Evolutionary conservation across 1,140 invertebrate species (phyloP).

Genomic region (Vanessa atalanta): DNA sequence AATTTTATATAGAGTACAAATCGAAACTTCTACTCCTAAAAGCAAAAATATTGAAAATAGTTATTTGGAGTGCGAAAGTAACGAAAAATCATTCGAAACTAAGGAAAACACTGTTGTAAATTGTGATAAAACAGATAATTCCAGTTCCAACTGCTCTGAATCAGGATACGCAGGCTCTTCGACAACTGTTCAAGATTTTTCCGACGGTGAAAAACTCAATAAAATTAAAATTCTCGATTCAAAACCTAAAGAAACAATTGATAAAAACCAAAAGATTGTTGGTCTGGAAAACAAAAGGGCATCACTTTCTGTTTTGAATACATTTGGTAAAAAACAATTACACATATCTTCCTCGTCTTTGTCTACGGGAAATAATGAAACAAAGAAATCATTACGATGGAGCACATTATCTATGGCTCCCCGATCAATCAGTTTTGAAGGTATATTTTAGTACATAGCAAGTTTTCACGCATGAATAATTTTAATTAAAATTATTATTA

Average conservation of each 20-base stretch:
- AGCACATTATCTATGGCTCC: conserved; percentile 53
- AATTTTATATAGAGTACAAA: conserved; percentile 48
- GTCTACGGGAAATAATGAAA: conserved; percentile 29
- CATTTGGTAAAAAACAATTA: conserved; percentile 14
- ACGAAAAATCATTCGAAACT: conserved; percentile 27
- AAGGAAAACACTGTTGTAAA: conserved; percentile 34
- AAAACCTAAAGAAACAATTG: not conserved
- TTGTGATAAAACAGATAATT: conserved; percentile 53
- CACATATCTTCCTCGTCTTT: conserved; percentile 32
- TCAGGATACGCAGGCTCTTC: conserved; percentile 64
- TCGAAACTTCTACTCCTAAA: conserved; percentile 57
- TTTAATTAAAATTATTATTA: too few relatives aligned
- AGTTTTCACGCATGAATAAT: too few relatives aligned
- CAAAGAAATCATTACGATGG: conserved; percentile 55
- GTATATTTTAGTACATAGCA: conserved; percentile 31
- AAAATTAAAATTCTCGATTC: conserved; percentile 17
- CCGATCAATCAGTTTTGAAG: conserved; percentile 45
- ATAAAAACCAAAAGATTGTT: not conserved
- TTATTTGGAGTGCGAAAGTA: not conserved
- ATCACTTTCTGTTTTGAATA: conserved; percentile 20
- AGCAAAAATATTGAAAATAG: conserved; percentile 16
- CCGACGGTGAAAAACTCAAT: conserved; percentile 38
- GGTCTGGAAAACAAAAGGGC: conserved; percentile 11
- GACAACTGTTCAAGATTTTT: conserved; percentile 50
- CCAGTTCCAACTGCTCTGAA: conserved; percentile 60